A percentile compares a stretch with the other conserved stretches of the same genome.
Evolutionary conservation across 2,888 invertebrate genomes (phyloP).

Genomic region (Cancer borealis): DNA sequence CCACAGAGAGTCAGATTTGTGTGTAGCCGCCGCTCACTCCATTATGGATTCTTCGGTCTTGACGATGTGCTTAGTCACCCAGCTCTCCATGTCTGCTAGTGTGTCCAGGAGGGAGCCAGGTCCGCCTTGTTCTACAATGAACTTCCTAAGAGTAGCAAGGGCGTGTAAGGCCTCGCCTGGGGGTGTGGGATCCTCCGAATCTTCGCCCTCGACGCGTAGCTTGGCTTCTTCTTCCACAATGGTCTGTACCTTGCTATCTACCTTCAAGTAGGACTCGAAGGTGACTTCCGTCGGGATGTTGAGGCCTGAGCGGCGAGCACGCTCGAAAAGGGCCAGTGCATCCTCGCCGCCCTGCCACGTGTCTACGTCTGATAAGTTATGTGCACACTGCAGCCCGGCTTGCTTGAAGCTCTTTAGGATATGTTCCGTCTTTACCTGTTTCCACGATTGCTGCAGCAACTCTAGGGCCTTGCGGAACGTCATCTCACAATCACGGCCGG

Average conservation of each 20-base stretch:
- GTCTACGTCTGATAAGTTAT: background rate
- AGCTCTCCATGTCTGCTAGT: slow-evolving; percentile 40
- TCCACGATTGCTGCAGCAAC: slow-evolving; percentile 48
- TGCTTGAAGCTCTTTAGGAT: slow-evolving; percentile 42
- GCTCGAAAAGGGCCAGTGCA: slow-evolving; percentile 30
- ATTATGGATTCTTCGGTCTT: slow-evolving; percentile 49
- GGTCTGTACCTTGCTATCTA: slow-evolving; percentile 61
- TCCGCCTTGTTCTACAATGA: slow-evolving; percentile 47
- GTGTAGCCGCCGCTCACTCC: slow-evolving; percentile 4
- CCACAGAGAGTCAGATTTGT: no score
- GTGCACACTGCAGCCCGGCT: background rate
- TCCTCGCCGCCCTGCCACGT: background rate
- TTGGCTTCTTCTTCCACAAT: slow-evolving; percentile 24
- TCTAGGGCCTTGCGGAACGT: slow-evolving; percentile 48
- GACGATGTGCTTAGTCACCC: slow-evolving; percentile 55
- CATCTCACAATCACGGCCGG: slow-evolving; percentile 40
- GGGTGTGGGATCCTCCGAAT: background rate
- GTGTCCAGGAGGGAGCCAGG: background rate
- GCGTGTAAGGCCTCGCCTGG: slow-evolving; percentile 56
- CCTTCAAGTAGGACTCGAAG: slow-evolving; percentile 55
- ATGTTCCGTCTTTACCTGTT: slow-evolving; percentile 14
- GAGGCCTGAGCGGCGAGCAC: slow-evolving; percentile 50
- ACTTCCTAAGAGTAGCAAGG: slow-evolving; percentile 46
- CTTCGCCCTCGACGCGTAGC: background rate
- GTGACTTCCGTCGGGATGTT: slow-evolving; percentile 57